phyloP scores from a whole-genome alignment of 2,888 invertebrate species.

The Plagodis pulveraria region DNA sequence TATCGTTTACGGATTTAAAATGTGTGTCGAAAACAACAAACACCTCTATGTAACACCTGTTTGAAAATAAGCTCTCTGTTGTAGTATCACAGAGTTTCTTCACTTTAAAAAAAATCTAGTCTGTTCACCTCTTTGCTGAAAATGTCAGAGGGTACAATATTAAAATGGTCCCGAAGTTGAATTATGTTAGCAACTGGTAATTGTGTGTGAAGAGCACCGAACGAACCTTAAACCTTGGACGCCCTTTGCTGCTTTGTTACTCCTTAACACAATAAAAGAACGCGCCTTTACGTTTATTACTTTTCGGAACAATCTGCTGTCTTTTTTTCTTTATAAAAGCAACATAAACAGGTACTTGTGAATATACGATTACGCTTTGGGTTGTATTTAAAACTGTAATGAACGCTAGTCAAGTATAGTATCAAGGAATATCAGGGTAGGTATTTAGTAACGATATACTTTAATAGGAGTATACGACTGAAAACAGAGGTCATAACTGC shows the following conservation, averaged over 20 bases:
- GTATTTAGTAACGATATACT: no score
- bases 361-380: no score
- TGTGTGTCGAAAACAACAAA: neutral
- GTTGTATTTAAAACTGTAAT: no score
- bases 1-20: no score
- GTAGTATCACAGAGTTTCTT: neutral
- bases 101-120: neutral
- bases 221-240: slow-evolving; percentile 31
- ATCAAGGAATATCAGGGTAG: no score
- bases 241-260: slow-evolving; percentile 28
- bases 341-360: neutral
- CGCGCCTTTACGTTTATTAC: slow-evolving; percentile 17
- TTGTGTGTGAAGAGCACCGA: slow-evolving; percentile 36
- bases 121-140: slow-evolving; percentile 27
- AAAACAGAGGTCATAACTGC: no score
- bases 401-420: no score
- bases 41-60: no score
- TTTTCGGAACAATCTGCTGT: slow-evolving; percentile 4
- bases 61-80: neutral
- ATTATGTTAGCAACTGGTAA: slow-evolving; percentile 34
- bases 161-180: slow-evolving; percentile 29
- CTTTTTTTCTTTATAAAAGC: slow-evolving; percentile 2
- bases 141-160: slow-evolving; percentile 23
- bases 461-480: no score
- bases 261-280: slow-evolving; percentile 29